Evolutionary conservation across 1,140 invertebrate species (phyloP), one percentile per base, ranked within the genome.

Genomic region (Drosophila nasuta): DNA sequence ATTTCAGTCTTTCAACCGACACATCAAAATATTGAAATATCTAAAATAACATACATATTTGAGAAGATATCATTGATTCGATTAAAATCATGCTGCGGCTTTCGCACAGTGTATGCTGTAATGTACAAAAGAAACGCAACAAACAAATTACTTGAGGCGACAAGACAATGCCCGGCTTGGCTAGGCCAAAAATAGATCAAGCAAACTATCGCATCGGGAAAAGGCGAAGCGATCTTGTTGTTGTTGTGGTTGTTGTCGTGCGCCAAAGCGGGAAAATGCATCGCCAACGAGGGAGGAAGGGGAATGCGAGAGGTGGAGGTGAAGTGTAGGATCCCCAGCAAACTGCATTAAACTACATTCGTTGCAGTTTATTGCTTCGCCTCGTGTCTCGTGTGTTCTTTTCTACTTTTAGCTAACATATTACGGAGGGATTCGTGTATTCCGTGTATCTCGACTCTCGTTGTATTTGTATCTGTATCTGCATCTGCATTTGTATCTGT

Each of bases 271-370:
- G 75, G 78, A 75, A 80, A 78, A 78, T 54, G 71, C 43, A 25
- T 51, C 13, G 30, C 45, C 2, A 25, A 7, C 5, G 15, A 41
- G 56, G 52, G 41, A 28, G 41, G 13, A 3, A 35, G 17, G 45
- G 30, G 45, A 10, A 15, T 20, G n/a, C 7, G 28, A 46, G 17
- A 11, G 30, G 33, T 43, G 17, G 20, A 43, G 35, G 11, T 10
- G 15, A n/a, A 49, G 71, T 63, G 52, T 52, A 90, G 87, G 87
- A 90, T 86, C 87, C 87, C 87, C 87, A 90, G 87, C 87, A 90
- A 90, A 90, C 87, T 90, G 82, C 82, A 82, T 90, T 91, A 90
- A 91, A 90, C 87, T 90, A 90, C 87, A 86, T 90, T 90, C 81
- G 65, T 49, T 65, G 75, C 75, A 80, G 86, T 89, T 89, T 89